These are phyloP conservation scores for Riptortus pedestris DNA, from an alignment of 1,140 invertebrate species.

Conservation along the genomic window DNA sequence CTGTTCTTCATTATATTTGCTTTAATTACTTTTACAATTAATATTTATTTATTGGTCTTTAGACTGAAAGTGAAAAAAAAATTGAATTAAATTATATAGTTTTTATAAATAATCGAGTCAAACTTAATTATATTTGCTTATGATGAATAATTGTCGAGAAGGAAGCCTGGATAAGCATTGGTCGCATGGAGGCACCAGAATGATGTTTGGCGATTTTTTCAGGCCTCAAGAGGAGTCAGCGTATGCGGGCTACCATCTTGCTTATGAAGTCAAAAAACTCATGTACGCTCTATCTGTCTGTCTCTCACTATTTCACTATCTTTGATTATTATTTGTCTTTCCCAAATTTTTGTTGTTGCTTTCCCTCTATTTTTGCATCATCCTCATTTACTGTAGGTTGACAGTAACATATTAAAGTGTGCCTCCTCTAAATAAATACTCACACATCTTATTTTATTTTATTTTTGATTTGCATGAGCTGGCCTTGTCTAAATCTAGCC, in stretches of 20 bases:
- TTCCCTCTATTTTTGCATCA: too few species aligned
- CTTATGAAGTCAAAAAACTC: conserved; percentile 99
- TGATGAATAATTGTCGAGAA: conserved; percentile 1
- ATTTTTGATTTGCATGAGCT: too few species aligned
- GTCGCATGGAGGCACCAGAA: conserved; percentile 2
- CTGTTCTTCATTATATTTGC: too few species aligned
- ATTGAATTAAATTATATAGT: too few species aligned
- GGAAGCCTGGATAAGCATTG: conserved; percentile 7
- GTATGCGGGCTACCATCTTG: conserved; percentile 93
- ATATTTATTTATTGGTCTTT: too few species aligned
- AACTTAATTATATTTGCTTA: conserved; percentile 7
- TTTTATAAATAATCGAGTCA: too few species aligned
- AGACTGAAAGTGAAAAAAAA: too few species aligned
- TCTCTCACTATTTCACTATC: conserved; percentile 30
- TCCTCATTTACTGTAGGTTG: conserved; percentile 9
- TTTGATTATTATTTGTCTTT: conserved; percentile 26
- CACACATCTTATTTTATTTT: too few species aligned
- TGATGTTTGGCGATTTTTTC: conserved; percentile 39
- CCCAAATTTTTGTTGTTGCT: conserved; percentile 11
- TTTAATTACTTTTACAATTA: too few species aligned
- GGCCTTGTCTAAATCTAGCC: too few species aligned
- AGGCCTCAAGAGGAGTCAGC: conserved; percentile 72
- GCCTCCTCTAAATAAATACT: too few species aligned
- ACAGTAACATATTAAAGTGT: too few species aligned
- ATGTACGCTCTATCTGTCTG: conserved; percentile 64